A percentile compares a stretch with the other conserved stretches of the same genome.
Evolutionary conservation across 2,113 vertebrate genomes (phyloP).

Genomic region (Rhadina sibilatrix): DNA sequence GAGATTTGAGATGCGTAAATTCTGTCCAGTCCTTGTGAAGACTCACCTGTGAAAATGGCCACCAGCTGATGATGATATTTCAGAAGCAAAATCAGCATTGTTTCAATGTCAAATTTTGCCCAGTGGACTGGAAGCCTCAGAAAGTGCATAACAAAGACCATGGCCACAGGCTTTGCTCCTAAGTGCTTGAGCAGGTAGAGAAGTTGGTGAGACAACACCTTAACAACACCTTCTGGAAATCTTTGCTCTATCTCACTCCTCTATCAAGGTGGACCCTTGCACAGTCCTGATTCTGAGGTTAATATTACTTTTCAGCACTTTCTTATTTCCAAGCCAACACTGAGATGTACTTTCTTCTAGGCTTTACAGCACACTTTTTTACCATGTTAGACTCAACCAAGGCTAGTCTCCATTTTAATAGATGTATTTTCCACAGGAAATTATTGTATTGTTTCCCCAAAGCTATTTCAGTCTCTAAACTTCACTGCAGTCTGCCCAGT

Average conservation of each 20-base stretch:
- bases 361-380: background rate
- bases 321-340: background rate
- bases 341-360: background rate
- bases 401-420: slow-evolving; percentile 42
- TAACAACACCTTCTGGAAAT: background rate
- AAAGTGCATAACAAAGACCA: background rate
- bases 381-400: background rate
- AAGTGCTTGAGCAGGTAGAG: background rate
- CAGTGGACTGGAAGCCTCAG: background rate
- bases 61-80: background rate
- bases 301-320: background rate
- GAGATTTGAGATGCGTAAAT: background rate
- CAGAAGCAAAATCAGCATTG: background rate
- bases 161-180: background rate
- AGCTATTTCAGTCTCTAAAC: slow-evolving; percentile 54
- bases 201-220: background rate
- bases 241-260: background rate
- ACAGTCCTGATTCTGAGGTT: background rate
- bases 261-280: background rate
- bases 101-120: background rate
- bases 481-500: slow-evolving; percentile 16
- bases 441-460: slow-evolving; percentile 66
- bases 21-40: background rate
- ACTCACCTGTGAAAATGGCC: background rate
- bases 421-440: slow-evolving; percentile 68